Conservation (phyloP, 2,113 vertebrate genomes). For the Laterallus jamaicensis region DNA sequence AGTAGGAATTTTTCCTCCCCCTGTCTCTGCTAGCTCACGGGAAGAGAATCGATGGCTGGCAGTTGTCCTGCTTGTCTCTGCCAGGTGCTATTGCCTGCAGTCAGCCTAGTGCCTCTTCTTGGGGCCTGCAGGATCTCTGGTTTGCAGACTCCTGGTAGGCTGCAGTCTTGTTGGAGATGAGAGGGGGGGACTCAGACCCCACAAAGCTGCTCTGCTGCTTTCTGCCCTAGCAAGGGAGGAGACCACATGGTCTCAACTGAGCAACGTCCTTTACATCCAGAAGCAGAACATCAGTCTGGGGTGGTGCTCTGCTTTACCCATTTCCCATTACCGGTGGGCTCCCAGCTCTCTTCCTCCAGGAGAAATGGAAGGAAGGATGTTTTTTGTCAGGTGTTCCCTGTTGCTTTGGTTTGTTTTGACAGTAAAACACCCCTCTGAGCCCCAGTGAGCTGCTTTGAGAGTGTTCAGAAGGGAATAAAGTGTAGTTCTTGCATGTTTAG, state of each 20-base stretch:
- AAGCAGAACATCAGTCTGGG: neutral
- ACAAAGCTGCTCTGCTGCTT: neutral
- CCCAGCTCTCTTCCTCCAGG: neutral
- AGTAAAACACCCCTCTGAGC: neutral
- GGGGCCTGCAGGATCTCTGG: neutral
- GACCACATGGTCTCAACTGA: neutral
- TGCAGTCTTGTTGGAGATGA: neutral
- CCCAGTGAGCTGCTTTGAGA: neutral
- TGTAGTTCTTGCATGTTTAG: neutral
- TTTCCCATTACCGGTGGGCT: neutral
- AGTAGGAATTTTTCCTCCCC: neutral
- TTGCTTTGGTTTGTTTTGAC: neutral
- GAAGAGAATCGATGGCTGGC: neutral
- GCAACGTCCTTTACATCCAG: neutral
- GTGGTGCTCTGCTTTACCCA: neutral
- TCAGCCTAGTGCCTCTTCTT: neutral
- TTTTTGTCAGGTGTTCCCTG: neutral
- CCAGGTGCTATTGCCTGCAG: neutral
- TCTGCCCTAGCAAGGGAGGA: neutral
- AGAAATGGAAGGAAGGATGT: neutral
- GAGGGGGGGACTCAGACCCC: fast-evolving
- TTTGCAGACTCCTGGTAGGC: neutral
- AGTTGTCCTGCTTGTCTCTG: neutral
- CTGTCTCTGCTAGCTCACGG: neutral
- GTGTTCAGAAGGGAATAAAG: neutral